These are phyloP conservation scores for Myotis vivesi DNA, from an alignment of 2,797 vertebrate species.

Conservation along the genomic window DNA sequence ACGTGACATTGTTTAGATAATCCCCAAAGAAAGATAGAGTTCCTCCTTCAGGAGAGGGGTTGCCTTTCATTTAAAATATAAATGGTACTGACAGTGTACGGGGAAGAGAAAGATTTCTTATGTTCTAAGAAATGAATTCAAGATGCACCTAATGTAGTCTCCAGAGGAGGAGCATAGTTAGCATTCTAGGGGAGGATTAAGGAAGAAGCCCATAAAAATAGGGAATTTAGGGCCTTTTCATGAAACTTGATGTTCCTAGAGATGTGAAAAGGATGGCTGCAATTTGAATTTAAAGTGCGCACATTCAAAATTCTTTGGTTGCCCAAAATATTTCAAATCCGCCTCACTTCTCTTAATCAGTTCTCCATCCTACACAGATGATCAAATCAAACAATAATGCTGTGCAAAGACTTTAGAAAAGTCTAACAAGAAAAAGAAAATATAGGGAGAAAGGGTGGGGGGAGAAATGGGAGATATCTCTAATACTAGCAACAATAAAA, in stretches of 20 bases:
- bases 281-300: slow-evolving; percentile 14
- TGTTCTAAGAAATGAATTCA: slow-evolving; percentile 80
- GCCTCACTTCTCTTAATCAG: not conserved
- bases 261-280: slow-evolving; percentile 24
- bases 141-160: slow-evolving; percentile 76
- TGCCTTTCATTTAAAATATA: slow-evolving; percentile 72
- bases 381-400: not conserved
- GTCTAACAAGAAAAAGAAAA: slow-evolving; percentile 8
- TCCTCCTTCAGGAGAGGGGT: slow-evolving; percentile 68
- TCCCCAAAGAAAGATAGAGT: slow-evolving; percentile 78
- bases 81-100: slow-evolving; percentile 73
- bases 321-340: not conserved
- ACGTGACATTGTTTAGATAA: slow-evolving; percentile 84
- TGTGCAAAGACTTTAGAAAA: not conserved
- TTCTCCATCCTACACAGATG: not conserved
- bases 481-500: too few species aligned
- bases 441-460: not conserved
- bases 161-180: slow-evolving; percentile 67
- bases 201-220: slow-evolving; percentile 68
- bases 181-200: slow-evolving; percentile 69
- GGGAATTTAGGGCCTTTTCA: slow-evolving; percentile 11
- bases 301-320: slow-evolving; percentile 39
- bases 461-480: too few species aligned
- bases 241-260: slow-evolving; percentile 23
- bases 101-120: slow-evolving; percentile 75